Evolutionary conservation across 2,797 vertebrate genomes (phyloP).

Genomic region (Jordanella pulchra): DNA sequence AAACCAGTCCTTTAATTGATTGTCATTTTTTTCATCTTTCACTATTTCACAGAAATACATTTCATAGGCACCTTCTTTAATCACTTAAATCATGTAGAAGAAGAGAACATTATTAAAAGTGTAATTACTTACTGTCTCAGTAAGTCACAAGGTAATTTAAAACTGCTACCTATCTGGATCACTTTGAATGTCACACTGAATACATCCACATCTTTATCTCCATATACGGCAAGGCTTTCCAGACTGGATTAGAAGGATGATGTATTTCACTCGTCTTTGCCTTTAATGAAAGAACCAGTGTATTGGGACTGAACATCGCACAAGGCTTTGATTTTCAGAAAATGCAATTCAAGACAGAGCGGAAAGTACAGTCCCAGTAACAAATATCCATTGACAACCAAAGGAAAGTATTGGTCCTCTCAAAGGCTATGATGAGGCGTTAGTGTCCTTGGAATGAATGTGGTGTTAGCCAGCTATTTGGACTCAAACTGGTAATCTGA

Average conservation of each 20-base stretch:
- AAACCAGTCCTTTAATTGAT: background rate
- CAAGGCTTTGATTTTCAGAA: background rate
- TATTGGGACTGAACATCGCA: background rate
- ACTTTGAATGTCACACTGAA: background rate
- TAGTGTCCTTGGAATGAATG: background rate
- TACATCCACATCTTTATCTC: background rate
- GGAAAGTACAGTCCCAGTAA: conserved; percentile 14
- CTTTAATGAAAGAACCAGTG: background rate
- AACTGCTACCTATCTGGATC: background rate
- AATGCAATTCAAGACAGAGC: background rate
- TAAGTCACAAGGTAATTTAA: conserved; percentile 2
- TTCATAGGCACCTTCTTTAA: background rate
- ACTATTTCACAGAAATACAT: background rate
- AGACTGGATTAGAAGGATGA: background rate
- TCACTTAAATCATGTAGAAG: background rate
- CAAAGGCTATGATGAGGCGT: conserved; percentile 1
- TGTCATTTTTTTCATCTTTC: background rate
- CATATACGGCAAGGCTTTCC: background rate
- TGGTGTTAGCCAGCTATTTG: background rate
- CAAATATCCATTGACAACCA: conserved; percentile 39
- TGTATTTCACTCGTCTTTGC: background rate
- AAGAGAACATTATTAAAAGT: conserved; percentile 5
- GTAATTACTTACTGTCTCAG: background rate
- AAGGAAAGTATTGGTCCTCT: conserved; percentile 29
- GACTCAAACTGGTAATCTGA: no score